A percentile compares a stretch with the other conserved stretches of the same genome.
These are phyloP conservation scores for Pantherophis alleghaniensis DNA, from an alignment of 2,797 vertebrate species.

Conservation along the genomic window DNA sequence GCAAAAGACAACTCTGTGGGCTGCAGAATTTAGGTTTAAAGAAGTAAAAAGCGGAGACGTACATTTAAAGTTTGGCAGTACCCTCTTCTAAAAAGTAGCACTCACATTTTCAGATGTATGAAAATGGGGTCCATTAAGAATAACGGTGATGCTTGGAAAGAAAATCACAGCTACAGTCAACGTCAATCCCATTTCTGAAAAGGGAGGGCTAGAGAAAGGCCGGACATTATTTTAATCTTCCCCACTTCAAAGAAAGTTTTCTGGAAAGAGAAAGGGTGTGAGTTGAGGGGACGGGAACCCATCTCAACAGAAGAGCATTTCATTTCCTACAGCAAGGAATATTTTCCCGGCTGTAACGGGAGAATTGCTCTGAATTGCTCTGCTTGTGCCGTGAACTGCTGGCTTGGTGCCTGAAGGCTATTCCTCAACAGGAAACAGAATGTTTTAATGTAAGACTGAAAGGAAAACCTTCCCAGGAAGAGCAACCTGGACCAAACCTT, in stretches of 20 bases:
- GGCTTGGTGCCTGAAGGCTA: slow-evolving; percentile 73
- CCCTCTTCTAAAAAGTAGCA: neutral
- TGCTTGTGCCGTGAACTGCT: slow-evolving; percentile 80
- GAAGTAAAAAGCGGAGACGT: neutral
- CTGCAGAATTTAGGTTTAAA: neutral
- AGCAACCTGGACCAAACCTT: slow-evolving; percentile 76
- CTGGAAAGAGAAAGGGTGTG: slow-evolving; percentile 47
- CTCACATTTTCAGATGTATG: neutral
- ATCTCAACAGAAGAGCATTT: slow-evolving; percentile 83
- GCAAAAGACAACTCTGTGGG: neutral
- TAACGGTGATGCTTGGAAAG: neutral
- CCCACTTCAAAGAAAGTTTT: slow-evolving; percentile 80
- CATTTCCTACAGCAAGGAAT: slow-evolving; percentile 80
- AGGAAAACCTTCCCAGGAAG: slow-evolving; percentile 87
- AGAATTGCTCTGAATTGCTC: slow-evolving; percentile 81
- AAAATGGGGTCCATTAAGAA: neutral
- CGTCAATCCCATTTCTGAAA: slow-evolving; percentile 68
- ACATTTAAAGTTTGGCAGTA: neutral
- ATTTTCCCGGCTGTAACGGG: slow-evolving; percentile 80
- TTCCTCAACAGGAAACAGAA: slow-evolving; percentile 83
- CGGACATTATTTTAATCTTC: slow-evolving; percentile 84
- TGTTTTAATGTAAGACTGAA: slow-evolving; percentile 82
- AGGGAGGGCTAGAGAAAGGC: slow-evolving; percentile 62
- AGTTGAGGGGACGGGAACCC: slow-evolving; percentile 53
- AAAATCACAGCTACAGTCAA: slow-evolving; percentile 59